Percentiles rank a stretch among this genome's conserved stretches.
phyloP scores from a whole-genome alignment of 2,797 vertebrate genomes.

The Gallirallus australis region DNA sequence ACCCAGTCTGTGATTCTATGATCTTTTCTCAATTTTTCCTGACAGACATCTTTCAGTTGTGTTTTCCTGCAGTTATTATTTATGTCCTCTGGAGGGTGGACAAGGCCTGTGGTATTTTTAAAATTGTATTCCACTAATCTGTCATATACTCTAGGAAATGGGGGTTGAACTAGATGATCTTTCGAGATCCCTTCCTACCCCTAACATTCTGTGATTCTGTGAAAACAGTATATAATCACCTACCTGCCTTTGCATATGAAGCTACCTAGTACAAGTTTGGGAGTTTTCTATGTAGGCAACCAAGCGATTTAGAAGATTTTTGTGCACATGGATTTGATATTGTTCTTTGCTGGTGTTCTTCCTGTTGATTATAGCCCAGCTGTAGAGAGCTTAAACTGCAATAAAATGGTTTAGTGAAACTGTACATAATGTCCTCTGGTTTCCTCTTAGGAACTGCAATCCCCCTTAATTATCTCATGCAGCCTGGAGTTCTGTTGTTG shows the following conservation, averaged over 20 bases:
- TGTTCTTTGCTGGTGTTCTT: not conserved
- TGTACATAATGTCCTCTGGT: conserved; percentile 34
- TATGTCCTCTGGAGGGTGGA: not conserved
- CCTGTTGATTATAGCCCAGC: not conserved
- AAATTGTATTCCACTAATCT: not conserved
- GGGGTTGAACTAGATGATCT: no score
- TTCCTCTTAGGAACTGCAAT: conserved; percentile 51
- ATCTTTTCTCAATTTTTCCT: not conserved
- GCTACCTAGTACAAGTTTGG: not conserved
- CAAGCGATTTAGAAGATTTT: not conserved
- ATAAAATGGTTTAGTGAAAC: conserved; percentile 55
- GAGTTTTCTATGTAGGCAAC: not conserved
- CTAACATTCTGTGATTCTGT: no score
- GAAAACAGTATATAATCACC: not conserved
- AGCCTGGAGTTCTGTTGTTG: not conserved
- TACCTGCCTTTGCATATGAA: not conserved
- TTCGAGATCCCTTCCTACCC: no score
- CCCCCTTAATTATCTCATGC: conserved; percentile 53
- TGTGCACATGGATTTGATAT: not conserved
- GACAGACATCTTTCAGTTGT: not conserved
- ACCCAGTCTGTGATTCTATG: no score
- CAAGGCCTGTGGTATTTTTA: not conserved
- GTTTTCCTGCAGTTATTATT: not conserved
- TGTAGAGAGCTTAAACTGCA: conserved; percentile 18
- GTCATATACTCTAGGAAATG: not conserved